Percentiles rank a stretch among this genome's conserved stretches.
Conservation (phyloP, 2,113 vertebrate genomes). For the Stigmatopora nigra region DNA sequence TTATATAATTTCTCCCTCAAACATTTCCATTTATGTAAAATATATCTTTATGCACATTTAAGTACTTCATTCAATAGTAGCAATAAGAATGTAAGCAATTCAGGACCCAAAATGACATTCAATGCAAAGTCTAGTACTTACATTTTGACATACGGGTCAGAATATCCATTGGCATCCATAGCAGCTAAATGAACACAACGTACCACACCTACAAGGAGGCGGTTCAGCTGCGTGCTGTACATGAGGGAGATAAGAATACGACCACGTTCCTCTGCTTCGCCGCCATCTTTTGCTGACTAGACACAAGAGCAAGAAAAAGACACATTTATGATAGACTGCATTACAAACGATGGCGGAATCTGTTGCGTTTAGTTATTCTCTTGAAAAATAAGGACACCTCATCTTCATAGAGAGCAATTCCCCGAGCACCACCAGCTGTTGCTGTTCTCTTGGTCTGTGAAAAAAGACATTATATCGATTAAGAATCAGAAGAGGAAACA, state of each 20-base stretch:
- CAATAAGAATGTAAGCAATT: background rate
- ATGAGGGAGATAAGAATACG: constrained; percentile 93
- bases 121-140: constrained; percentile 33
- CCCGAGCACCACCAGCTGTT: constrained; percentile 77
- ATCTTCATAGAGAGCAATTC: constrained; percentile 93
- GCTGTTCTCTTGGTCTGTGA: constrained; percentile 82
- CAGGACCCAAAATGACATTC: background rate
- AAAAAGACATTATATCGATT: constrained; percentile 5
- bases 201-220: constrained; percentile 85
- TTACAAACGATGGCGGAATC: constrained; percentile 24
- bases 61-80: background rate
- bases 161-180: constrained; percentile 97
- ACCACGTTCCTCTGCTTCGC: constrained; percentile 84
- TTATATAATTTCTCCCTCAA: background rate
- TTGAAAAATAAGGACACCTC: constrained; percentile 72
- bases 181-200: constrained; percentile 93
- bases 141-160: constrained; percentile 97
- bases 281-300: constrained; percentile 76
- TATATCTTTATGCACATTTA: background rate
- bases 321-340: constrained; percentile 1
- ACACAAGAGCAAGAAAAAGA: constrained; percentile 1
- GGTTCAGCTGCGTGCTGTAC: constrained; percentile 86
- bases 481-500: constrained; percentile 10
- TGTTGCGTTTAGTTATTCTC: constrained; percentile 36
- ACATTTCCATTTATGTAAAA: background rate